phyloP scores from a whole-genome alignment of 2,113 vertebrate species.

The Oreochromis tanganicae region DNA sequence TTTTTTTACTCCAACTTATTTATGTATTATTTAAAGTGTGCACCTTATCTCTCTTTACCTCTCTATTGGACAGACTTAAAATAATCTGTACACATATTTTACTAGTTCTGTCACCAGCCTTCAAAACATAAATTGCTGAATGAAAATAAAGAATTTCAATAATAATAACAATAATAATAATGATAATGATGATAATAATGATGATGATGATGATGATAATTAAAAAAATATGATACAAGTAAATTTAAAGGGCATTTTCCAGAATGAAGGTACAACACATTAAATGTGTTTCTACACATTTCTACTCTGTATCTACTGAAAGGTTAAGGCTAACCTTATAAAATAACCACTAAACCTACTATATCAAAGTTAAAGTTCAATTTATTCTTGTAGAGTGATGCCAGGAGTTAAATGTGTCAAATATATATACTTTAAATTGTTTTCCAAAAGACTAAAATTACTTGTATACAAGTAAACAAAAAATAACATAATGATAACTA shows the following conservation, averaged over 20 bases:
- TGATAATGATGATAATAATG: neutral
- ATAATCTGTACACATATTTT: neutral
- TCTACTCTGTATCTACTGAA: neutral
- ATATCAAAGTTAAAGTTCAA: neutral
- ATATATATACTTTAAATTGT: neutral
- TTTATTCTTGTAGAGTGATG: neutral
- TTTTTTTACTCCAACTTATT: neutral
- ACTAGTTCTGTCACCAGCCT: neutral
- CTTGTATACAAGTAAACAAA: neutral
- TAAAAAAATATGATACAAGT: neutral
- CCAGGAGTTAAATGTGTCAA: neutral
- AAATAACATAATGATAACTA: neutral
- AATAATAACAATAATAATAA: neutral
- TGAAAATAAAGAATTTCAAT: neutral
- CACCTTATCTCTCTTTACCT: neutral
- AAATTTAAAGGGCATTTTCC: neutral
- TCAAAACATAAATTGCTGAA: neutral
- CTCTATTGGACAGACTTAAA: neutral
- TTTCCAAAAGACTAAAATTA: neutral
- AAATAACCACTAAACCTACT: neutral
- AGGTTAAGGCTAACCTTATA: neutral
- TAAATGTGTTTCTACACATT: neutral
- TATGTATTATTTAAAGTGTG: neutral
- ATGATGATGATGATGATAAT: rapidly evolving
- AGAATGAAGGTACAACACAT: neutral